Percentiles rank a stretch among this genome's conserved stretches.
phyloP scores from a whole-genome alignment of 2,888 invertebrate species.

The Hirtodrosophila trivittata region DNA sequence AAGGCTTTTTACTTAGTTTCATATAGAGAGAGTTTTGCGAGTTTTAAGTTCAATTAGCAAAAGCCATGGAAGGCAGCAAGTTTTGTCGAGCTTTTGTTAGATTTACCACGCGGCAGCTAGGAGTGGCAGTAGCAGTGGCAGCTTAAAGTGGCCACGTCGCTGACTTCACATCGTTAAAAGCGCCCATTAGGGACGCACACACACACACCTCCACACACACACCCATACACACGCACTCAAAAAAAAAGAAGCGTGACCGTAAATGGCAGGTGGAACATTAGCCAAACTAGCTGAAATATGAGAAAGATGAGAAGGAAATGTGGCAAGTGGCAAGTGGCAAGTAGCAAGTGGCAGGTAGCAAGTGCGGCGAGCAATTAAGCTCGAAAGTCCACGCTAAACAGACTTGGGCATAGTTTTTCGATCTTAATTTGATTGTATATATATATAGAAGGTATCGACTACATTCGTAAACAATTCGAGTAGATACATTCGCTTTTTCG shows the following conservation, averaged over 20 bases:
- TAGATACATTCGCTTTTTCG: too few relatives aligned
- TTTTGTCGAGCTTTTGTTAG: slow-evolving; percentile 49
- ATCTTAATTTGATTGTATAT: slow-evolving; percentile 26
- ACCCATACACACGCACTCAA: slow-evolving; percentile 11
- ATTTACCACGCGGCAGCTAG: slow-evolving; percentile 44
- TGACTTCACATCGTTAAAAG: slow-evolving; percentile 71
- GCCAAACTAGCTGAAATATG: slow-evolving; percentile 70
- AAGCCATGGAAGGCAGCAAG: slow-evolving; percentile 48
- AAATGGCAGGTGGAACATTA: slow-evolving; percentile 70
- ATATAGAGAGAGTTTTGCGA: slow-evolving; percentile 47
- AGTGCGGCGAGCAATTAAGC: slow-evolving; percentile 23
- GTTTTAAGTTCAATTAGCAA: slow-evolving; percentile 75
- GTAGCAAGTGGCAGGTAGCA: neutral
- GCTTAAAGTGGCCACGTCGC: slow-evolving; percentile 59
- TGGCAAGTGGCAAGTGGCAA: neutral
- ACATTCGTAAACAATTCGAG: too few relatives aligned
- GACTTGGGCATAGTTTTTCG: slow-evolving; percentile 11
- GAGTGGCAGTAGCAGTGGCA: slow-evolving; percentile 48
- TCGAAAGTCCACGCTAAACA: slow-evolving; percentile 9
- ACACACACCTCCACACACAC: slow-evolving; percentile 5
- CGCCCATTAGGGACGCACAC: slow-evolving; percentile 61
- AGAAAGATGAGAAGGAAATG: slow-evolving; percentile 44
- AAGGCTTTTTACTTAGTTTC: slow-evolving; percentile 67
- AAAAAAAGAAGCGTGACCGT: slow-evolving; percentile 41
- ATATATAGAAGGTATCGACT: too few relatives aligned